Base-by-base conservation (phyloP, 2,113 vertebrate genomes). In the Sinocyclocheilus anshuiensis region DNA sequence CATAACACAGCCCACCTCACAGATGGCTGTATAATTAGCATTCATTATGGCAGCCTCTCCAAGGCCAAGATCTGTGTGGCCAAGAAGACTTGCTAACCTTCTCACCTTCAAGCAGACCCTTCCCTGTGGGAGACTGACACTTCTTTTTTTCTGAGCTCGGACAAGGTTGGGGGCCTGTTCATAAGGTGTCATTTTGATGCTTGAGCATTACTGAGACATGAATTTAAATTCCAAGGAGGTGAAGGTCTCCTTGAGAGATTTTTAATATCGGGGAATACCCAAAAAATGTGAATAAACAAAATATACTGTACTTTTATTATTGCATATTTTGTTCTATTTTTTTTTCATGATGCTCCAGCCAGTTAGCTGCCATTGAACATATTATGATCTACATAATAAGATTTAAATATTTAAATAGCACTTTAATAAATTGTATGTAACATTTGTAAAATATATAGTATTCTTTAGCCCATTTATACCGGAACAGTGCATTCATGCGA, bases 21-120 rank as follows among this genome's bases (percentile, higher is more conserved):
- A 94, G 93, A 94, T 94, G 93, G 92, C 90, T 86, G 90, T 85
- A 92, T 94, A 95, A 95, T 95, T 94, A 94, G 93, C 92, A 92
- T 92, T 94, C 92, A 91, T 94, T 95, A 93, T 94, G 93, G 92
- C 91, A 90, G 91, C 92, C 94, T 92, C 85, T 85, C 91, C 91
- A 94, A 92, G 92, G 87, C 88, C 79, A 84, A 89, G 91, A 92
- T 92, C 78, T 91, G 91, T 91, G 88, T 88, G 89, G 91, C 89
- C 91, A 90, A 91, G 92, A 90, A 91, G 91, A 93, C 92, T 80
- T 88, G 83, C 92, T 94, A 92, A 94, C 93, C 93, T 95, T 92
- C 91, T 93, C 91, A 93, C 92, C 92, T 89, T 92, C 86, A 42
- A 77, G n/a, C 74, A 79, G 26, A 33, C 50, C 63, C 50, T 89